These are phyloP conservation scores for Crotalus viridis DNA, from an alignment of 2,113 vertebrate genomes.

Conservation along the genomic window DNA sequence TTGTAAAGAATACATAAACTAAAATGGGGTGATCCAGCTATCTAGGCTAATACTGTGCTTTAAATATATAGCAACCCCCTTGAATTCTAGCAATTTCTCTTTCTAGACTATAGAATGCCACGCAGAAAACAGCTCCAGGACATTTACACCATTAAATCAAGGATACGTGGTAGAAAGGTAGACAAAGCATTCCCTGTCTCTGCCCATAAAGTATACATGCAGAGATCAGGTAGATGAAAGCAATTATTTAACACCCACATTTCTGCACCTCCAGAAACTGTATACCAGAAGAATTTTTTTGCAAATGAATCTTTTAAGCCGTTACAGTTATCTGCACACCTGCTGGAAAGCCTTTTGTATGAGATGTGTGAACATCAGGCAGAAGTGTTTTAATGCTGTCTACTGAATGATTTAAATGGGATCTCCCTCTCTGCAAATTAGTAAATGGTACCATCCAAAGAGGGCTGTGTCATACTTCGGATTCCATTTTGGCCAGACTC, in stretches of 20 bases:
- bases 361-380: background rate
- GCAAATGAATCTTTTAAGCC: background rate
- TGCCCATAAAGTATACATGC: background rate
- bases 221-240: background rate
- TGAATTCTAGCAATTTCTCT: background rate
- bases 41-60: background rate
- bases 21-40: background rate
- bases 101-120: background rate
- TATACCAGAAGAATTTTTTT: background rate
- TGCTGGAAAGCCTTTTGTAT: background rate
- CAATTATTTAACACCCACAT: background rate
- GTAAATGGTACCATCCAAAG: background rate
- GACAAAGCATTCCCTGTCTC: background rate
- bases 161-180: no score
- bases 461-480: background rate
- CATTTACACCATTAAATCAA: background rate
- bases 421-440: background rate
- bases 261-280: background rate
- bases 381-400: background rate
- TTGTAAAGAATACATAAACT: background rate
- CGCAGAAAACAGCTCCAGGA: background rate
- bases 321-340: background rate
- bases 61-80: background rate
- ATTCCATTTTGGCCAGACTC: background rate
- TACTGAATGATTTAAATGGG: background rate